These are phyloP conservation scores for Pollenia amentaria DNA, from an alignment of 2,888 invertebrate species.

Conservation along the genomic window DNA sequence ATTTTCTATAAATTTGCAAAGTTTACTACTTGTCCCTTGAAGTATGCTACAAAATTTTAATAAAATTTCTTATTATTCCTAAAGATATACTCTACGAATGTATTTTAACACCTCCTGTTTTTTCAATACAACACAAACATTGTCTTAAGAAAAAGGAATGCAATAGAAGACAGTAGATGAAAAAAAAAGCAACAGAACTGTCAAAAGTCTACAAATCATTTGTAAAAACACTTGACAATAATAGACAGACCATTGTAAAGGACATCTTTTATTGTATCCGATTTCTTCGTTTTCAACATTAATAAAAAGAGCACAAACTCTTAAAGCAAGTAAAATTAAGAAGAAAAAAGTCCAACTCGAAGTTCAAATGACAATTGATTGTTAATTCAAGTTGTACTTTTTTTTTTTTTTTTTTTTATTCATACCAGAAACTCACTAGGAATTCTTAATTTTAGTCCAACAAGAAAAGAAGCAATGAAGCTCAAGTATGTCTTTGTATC, in stretches of 20 bases:
- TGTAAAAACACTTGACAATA: conserved; percentile 76
- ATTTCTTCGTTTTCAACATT: conserved; percentile 69
- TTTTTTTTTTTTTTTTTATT: conserved; percentile 40
- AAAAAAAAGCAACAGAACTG: conserved; percentile 39
- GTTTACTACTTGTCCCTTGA: conserved; percentile 3
- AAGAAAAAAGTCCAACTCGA: conserved; percentile 71
- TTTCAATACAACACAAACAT: neutral
- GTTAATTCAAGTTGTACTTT: conserved; percentile 72
- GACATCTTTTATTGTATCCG: conserved; percentile 74
- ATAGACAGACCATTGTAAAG: conserved; percentile 74
- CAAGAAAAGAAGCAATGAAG: conserved; percentile 56
- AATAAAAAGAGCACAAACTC: conserved; percentile 58
- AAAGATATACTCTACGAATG: neutral
- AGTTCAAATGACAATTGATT: conserved; percentile 75
- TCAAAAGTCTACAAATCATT: conserved; percentile 76
- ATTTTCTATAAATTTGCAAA: neutral
- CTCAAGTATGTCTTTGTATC: conserved; percentile 69
- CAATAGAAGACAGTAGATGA: neutral
- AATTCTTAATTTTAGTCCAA: conserved; percentile 75
- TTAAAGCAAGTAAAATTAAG: neutral
- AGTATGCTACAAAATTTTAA: conserved; percentile 47
- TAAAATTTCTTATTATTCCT: conserved; percentile 24
- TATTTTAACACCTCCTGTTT: conserved; percentile 43
- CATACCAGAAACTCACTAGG: conserved; percentile 64
- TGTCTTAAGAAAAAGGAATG: neutral